A percentile compares a stretch with the other conserved stretches of the same genome.
phyloP scores from a whole-genome alignment of 2,113 vertebrate genomes.

The Candoia aspera region DNA sequence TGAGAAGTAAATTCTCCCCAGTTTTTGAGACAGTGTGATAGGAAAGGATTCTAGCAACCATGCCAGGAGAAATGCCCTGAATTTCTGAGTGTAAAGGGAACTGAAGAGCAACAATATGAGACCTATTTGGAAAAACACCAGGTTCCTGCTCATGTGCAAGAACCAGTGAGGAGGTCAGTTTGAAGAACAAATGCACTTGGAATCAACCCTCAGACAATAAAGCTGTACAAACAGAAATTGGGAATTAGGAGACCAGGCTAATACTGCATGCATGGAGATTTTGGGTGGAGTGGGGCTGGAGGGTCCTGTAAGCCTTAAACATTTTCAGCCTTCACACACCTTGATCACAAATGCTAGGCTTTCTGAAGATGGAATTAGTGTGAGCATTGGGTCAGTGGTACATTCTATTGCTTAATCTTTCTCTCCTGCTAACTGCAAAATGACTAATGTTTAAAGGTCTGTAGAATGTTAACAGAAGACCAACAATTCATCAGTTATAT shows the following conservation, averaged over 20 bases:
- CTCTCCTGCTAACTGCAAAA: neutral
- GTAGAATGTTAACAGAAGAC: neutral
- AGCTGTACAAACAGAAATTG: neutral
- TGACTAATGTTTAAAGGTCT: neutral
- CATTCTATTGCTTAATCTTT: neutral
- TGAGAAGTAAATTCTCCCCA: neutral
- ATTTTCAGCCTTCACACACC: neutral
- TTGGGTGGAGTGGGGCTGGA: neutral
- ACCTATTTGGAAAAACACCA: neutral
- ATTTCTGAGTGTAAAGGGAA: neutral
- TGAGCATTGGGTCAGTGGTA: neutral
- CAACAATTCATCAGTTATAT: conserved; percentile 12
- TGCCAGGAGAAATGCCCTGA: neutral
- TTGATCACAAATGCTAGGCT: neutral
- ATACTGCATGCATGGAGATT: neutral
- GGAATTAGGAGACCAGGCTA: neutral
- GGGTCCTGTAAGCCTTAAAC: neutral
- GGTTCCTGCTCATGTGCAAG: neutral
- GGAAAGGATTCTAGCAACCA: neutral
- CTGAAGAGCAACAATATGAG: neutral
- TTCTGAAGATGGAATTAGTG: neutral
- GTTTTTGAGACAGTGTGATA: neutral
- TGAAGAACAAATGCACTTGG: neutral
- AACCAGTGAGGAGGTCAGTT: neutral
- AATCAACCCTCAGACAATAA: neutral